Evolutionary conservation across 2,113 vertebrate genomes (phyloP), one percentile per base, ranked within the genome.

Genomic region (Myxocyprinus asiaticus): DNA sequence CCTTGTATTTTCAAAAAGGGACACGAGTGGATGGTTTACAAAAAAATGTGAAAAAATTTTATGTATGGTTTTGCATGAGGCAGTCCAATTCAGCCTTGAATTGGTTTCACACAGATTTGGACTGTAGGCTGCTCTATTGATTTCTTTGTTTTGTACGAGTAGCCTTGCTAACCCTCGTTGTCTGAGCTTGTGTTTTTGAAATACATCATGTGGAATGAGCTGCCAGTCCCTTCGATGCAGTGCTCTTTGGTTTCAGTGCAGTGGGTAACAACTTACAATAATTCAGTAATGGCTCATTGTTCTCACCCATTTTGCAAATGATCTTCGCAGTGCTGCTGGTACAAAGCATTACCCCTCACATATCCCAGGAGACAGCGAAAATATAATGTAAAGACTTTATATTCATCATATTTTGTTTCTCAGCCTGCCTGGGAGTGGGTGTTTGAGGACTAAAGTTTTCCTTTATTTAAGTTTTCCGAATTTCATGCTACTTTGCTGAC

Each of bases 251-350:
- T 70, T 55, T 33, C 22, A 33, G 22, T 33, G 22, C 22, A 33
- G 22, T 33, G 22, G 22, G 22, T 33, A 33, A n/a, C 67, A 55
- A 22, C 58, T 74, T 56, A 10, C 53, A 22, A 4, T 17, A 42
- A 73, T 59, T 73, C 45, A 48, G 43, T 50, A 62, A 33, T 33
- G 71, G 17, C 71, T 74, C 71, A 74, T 62, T 74, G 71, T 74
- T 62, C 44, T 50, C 6, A 0, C 44, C 15, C 48, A 61, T 50
- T 62, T 33, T 62, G 58, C 71, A 62, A 62, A 74, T 50, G 58
- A 74, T 74, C 17, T 42, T 70, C 68, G 22, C 68, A 43, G 68
- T 43, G 51, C 7, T 11, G 58, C 55, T 48, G 67, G 50, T 51
- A 55, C 14, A 68, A 68, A 68, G 66, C 66, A 48, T 48, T 42